These are phyloP conservation scores for Grapholita molesta DNA, from an alignment of 1,140 invertebrate species.

Conservation along the genomic window DNA sequence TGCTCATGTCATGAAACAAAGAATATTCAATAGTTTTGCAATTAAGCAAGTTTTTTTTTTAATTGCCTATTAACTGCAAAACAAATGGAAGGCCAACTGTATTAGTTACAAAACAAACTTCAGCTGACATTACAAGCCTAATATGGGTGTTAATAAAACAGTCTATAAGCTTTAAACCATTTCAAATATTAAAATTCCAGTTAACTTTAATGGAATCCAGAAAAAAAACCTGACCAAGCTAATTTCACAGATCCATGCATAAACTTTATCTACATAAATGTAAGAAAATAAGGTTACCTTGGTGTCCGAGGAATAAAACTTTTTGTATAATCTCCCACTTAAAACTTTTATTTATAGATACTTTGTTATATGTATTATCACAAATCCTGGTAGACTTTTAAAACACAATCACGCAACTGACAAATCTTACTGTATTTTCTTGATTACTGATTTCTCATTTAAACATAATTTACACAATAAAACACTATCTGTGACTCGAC, in stretches of 20 bases:
- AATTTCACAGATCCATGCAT: neutral
- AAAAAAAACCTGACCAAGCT: neutral
- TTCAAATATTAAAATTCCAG: too few species aligned
- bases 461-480: conserved; percentile 77
- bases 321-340: conserved; percentile 76
- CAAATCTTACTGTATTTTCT: conserved; percentile 73
- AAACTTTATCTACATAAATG: neutral
- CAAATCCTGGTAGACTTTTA: conserved; percentile 80
- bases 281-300: conserved; percentile 57
- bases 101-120: too few species aligned
- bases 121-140: too few species aligned
- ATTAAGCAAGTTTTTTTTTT: too few species aligned
- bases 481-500: conserved; percentile 71
- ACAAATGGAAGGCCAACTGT: too few species aligned
- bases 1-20: too few species aligned
- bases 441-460: conserved; percentile 75
- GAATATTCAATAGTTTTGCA: too few species aligned
- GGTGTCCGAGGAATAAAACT: conserved; percentile 71
- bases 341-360: conserved; percentile 79
- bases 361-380: conserved; percentile 80
- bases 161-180: too few species aligned
- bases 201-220: neutral
- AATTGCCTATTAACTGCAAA: too few species aligned
- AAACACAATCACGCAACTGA: conserved; percentile 78
- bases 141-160: too few species aligned